Conservation (phyloP, 2,797 vertebrate genomes). For the Gouania willdenowi region DNA sequence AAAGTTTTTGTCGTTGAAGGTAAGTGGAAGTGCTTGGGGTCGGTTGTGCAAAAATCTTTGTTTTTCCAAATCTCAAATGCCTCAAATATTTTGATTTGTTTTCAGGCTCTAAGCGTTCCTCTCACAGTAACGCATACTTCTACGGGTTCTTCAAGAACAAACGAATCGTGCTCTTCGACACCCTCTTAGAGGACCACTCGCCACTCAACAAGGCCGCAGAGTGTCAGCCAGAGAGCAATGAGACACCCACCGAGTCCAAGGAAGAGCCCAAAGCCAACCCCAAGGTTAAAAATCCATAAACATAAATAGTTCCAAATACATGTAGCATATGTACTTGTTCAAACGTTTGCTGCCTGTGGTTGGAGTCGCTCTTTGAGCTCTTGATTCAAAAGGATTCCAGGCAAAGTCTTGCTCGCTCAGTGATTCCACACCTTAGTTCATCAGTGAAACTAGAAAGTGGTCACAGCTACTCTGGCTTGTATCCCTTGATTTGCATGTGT, state of each 20-base stretch:
- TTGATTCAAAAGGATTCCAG: no score
- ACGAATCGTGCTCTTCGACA: conserved; percentile 95
- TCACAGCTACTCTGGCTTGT: no score
- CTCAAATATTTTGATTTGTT: not conserved
- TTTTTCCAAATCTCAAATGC: no score
- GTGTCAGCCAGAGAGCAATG: conserved; percentile 69
- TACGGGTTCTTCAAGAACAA: conserved; percentile 99
- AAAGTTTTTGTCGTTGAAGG: conserved; percentile 99
- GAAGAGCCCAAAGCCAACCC: conserved; percentile 82
- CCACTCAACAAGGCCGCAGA: conserved; percentile 86
- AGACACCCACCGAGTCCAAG: conserved; percentile 60
- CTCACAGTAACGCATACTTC: conserved; percentile 98
- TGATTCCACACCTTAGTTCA: no score
- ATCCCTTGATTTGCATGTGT: no score
- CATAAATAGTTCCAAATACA: not conserved
- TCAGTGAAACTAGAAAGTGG: no score
- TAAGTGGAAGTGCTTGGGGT: conserved; percentile 29
- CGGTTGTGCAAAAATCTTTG: not conserved
- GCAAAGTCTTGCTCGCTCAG: no score
- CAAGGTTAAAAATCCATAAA: conserved; percentile 76
- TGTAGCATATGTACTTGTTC: no score
- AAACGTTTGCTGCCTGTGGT: no score
- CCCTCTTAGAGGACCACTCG: conserved; percentile 92
- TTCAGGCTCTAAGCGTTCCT: conserved; percentile 95
- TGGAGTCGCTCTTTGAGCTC: no score